Base-by-base conservation (phyloP, 2,888 invertebrate genomes). In the Gymnoscelis rufifasciata region DNA sequence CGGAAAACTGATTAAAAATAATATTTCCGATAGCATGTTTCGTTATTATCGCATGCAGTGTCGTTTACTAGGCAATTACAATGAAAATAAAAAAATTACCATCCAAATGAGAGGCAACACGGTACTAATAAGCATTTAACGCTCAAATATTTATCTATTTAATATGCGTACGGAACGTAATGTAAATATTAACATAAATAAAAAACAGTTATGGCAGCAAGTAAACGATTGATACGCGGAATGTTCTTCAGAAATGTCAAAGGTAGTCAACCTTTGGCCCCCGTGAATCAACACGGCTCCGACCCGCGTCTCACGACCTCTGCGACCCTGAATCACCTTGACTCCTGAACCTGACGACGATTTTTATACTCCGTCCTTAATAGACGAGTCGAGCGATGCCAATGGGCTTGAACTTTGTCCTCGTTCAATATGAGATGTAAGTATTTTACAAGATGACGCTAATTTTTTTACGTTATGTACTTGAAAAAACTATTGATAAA, bases 271-370 rank as follows among this genome's bases (percentile, higher is more conserved):
- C 78, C 80, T 77, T 35, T 35, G 35, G 35, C 35, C 35, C 35
- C 40, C 23, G 48, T 43, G 47, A 48, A 43, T 48, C 77, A 71
- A 71, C 76, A 66, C 62, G 51, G 45, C 64, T 68, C 62, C 51
- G 54, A 48, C 51, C 56, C 43, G 43, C 70, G 71, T 81, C 82
- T 68, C 82, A 81, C 83, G 82, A 78, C 80, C 83, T 65, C 61
- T 52, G 54, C 51, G 42, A 36, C 50, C 45, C 50, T 45, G 50
- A 50, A 45, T 50, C 36, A 30, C 50, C 50, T 50, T 45, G 45
- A 45, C 50, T 41, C 27, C 28, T 62, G 57, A 61, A 62, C 62
- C 64, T 66, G 64, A 56, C 53, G 47, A 63, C 59, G 62, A 60
- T 57, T 56, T 52, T 56, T 48, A 31, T 38, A 26, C 36, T 36